These are phyloP conservation scores for Pandion haliaetus DNA, from an alignment of 2,113 vertebrate genomes.

Conservation along the genomic window DNA sequence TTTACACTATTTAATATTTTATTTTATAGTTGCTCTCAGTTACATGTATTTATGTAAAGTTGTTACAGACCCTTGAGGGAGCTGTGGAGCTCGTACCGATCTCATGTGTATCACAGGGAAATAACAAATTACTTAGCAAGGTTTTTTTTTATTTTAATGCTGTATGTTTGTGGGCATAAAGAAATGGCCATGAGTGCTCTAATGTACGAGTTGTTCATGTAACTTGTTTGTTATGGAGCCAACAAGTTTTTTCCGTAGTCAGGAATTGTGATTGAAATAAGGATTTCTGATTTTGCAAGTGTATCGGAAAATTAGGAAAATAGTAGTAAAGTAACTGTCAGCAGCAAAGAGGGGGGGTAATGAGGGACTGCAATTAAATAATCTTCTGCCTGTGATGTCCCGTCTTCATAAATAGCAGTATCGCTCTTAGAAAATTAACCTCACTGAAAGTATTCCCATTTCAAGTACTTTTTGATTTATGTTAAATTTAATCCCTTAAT, in stretches of 20 bases:
- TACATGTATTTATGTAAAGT: not conserved
- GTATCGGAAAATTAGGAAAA: not conserved
- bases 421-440: not conserved
- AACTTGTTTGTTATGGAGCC: not conserved
- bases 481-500: not conserved
- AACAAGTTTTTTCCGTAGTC: not conserved
- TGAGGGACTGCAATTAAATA: not conserved
- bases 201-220: not conserved
- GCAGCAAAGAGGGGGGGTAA: not conserved
- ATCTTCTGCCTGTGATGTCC: not conserved
- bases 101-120: not conserved
- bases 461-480: not conserved
- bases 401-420: accelerated
- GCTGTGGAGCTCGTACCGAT: not conserved
- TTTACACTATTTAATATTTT: not conserved
- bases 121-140: not conserved
- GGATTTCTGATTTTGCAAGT: not conserved
- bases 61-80: slow-evolving; percentile 52
- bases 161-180: not conserved
- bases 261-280: not conserved
- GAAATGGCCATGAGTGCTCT: not conserved
- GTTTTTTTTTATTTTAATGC: not conserved
- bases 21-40: not conserved
- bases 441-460: not conserved
- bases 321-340: not conserved